These are phyloP conservation scores for Cariama cristata DNA, from an alignment of 2,113 vertebrate species.

Conservation along the genomic window DNA sequence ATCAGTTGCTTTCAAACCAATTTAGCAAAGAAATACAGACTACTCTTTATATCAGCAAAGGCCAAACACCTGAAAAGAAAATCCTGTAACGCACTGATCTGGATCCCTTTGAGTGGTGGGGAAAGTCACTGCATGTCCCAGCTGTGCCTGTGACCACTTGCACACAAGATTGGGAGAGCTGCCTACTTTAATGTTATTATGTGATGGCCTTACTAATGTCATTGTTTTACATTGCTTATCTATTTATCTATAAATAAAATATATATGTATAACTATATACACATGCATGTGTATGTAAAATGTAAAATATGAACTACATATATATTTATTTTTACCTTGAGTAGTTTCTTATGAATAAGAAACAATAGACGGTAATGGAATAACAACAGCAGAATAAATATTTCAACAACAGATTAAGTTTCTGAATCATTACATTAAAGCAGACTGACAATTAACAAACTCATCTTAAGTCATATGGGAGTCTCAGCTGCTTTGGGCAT, in stretches of 20 bases:
- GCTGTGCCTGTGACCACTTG: not conserved
- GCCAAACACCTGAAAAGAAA: not conserved
- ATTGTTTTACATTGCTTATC: not conserved
- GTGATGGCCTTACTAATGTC: not conserved
- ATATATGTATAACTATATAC: not conserved
- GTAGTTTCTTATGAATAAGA: not conserved
- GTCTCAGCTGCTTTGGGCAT: not conserved
- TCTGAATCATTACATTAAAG: constrained; percentile 7
- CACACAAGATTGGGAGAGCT: not conserved
- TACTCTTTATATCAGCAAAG: not conserved
- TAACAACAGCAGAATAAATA: constrained; percentile 2
- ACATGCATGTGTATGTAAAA: not conserved
- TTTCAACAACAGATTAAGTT: not conserved
- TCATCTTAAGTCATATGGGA: not conserved
- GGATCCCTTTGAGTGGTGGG: not conserved
- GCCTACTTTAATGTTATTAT: not conserved
- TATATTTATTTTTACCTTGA: not conserved
- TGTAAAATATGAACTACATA: not conserved
- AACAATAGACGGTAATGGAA: not conserved
- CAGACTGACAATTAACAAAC: constrained; percentile 41
- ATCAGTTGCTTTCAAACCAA: not conserved
- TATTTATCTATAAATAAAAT: not conserved
- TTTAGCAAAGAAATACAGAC: fast-evolving
- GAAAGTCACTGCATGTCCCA: not conserved
- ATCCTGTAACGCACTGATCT: not conserved